Base-by-base conservation (phyloP, 1,140 invertebrate species). In the Andrena cerasifolii region DNA sequence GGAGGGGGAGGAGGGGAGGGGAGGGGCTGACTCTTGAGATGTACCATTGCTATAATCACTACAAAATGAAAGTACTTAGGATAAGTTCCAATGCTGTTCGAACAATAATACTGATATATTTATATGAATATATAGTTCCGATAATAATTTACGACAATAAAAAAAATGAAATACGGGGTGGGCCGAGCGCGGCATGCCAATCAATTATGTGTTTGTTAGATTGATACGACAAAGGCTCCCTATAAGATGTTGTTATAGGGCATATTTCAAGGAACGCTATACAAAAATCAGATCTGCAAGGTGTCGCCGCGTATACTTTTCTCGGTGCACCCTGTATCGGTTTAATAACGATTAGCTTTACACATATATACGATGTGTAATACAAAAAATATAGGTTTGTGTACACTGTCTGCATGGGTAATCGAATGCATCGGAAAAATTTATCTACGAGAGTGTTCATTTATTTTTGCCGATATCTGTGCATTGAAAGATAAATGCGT, bases 81-180 rank as follows among this genome's bases (percentile, higher is more conserved):
- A 88, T 92, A 92, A 92, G 90, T 86, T 91, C 83, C 84, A 88
- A 93, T 93, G 92, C 92, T 93, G 91, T 93, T 92, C 91, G 92
- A 92, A 93, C 92, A 93, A 93, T 93, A 93, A 93, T 91, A 89
- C 84, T 87, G 88, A 92, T 88, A 90, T 89, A 90, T 90, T 91
- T 86, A 89, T 79, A 83, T 68, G 87, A 47, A 89, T 65, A 58
- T 85, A 90, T 87, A 87, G 80, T 72, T 85, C 79, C 84, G 87
- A 82, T 88, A 87, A 90, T 89, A 89, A 89, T 87, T 87, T 77
- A 84, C 62, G 90, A 91, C 88, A 91, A 91, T 91, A 90, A 91
- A 83, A 68, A 65, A 58, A 21, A 56, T 74, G 58, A 54, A 31
- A 75, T 59, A 51, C 56, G 45, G 73, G 78, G 58, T 73, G 81